phyloP scores from a whole-genome alignment of 1,140 invertebrate species.

The Formica exsecta region DNA sequence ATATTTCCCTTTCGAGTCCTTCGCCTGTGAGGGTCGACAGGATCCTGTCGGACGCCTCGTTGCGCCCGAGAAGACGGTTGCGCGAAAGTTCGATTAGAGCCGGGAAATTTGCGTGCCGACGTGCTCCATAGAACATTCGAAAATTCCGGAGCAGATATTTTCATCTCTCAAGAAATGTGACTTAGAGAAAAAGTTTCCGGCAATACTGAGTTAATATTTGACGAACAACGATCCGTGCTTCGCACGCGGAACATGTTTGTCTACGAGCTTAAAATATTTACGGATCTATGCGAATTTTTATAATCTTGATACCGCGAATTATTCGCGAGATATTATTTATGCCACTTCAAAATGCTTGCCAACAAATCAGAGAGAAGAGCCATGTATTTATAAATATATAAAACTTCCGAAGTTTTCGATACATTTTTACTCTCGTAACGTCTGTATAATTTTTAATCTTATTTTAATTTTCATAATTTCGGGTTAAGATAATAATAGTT shows the following conservation, averaged over 20 bases:
- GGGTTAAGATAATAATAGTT: background rate
- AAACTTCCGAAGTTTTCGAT: background rate
- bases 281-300: background rate
- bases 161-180: slow-evolving; percentile 53
- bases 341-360: background rate
- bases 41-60: slow-evolving; percentile 60
- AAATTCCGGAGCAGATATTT: slow-evolving; percentile 39
- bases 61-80: slow-evolving; percentile 52
- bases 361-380: background rate
- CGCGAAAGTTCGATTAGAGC: slow-evolving; percentile 60
- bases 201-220: slow-evolving; percentile 53
- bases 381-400: background rate
- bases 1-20: slow-evolving; percentile 52
- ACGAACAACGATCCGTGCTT: slow-evolving; percentile 2
- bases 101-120: slow-evolving; percentile 61
- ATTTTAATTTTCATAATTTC: background rate
- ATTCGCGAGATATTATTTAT: background rate
- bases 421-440: background rate
- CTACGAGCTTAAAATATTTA: slow-evolving; percentile 27
- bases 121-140: slow-evolving; percentile 47
- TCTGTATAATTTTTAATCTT: background rate
- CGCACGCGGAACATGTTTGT: background rate
- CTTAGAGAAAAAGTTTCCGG: slow-evolving; percentile 37
- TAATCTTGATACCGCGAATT: background rate
- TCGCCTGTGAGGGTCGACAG: slow-evolving; percentile 39